A percentile compares a stretch with the other conserved stretches of the same genome.
Evolutionary conservation across 92 coral and sea anemone species (phyloP).

Genomic region (Isaurus tuberculatus): DNA sequence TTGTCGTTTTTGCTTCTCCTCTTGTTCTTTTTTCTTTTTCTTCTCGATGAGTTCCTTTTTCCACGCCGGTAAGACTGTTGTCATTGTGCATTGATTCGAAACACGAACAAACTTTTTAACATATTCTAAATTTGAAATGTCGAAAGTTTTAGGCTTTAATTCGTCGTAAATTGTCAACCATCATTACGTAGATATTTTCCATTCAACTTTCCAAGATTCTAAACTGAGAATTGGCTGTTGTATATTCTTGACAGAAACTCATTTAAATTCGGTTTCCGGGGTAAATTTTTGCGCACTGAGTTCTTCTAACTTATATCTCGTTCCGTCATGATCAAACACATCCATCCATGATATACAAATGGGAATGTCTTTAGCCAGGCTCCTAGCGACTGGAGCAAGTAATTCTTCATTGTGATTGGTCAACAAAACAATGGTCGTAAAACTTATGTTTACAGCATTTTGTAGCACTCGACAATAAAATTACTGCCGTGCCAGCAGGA

Average conservation of each 20-base stretch:
- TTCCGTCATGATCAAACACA: neutral
- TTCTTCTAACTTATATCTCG: neutral
- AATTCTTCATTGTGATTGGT: conserved; percentile 26
- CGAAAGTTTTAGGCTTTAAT: conserved; percentile 3
- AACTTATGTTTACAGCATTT: neutral
- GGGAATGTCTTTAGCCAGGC: conserved; percentile 26
- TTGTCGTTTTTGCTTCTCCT: conserved; percentile 62
- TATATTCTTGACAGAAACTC: neutral
- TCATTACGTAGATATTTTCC: neutral
- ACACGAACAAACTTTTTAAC: neutral
- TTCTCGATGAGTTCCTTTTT: conserved; percentile 82
- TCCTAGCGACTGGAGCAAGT: conserved; percentile 19
- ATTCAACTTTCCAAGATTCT: neutral
- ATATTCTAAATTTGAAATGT: neutral
- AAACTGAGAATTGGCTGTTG: neutral
- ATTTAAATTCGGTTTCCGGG: neutral
- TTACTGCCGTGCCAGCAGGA: too few species aligned
- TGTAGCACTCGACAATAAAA: too few species aligned
- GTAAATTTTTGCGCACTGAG: neutral
- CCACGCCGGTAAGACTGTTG: conserved; percentile 88
- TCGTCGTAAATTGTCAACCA: neutral
- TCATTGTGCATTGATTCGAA: conserved; percentile 54
- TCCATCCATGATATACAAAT: neutral
- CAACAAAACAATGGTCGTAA: conserved; percentile 8
- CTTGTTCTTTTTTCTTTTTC: conserved; percentile 78